These are phyloP conservation scores for Melanotaenia nigrans DNA, from an alignment of 2,797 vertebrate genomes.

Conservation along the genomic window DNA sequence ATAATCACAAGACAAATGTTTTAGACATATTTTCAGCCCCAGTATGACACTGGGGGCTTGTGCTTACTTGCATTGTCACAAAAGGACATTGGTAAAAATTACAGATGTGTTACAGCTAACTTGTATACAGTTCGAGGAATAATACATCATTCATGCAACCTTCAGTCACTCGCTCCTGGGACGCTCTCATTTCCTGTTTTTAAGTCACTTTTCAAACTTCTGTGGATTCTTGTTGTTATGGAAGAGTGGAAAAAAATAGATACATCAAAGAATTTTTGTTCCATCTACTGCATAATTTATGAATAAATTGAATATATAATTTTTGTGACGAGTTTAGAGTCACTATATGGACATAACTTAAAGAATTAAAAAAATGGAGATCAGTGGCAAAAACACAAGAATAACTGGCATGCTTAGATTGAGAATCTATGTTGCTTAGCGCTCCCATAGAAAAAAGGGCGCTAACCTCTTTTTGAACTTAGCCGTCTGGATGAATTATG, in stretches of 20 bases:
- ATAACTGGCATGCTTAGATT: neutral
- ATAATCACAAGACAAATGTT: no score
- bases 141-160: no score
- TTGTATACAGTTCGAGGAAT: no score
- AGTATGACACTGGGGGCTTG: no score
- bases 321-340: neutral
- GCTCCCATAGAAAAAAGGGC: slow-evolving; percentile 22
- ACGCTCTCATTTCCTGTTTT: no score
- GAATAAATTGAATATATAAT: no score
- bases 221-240: neutral
- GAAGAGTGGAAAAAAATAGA: neutral
- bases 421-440: slow-evolving; percentile 16
- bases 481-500: slow-evolving; percentile 68
- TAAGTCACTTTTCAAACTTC: neutral
- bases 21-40: no score
- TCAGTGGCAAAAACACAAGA: neutral
- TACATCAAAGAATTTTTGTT: neutral
- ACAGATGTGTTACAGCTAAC: neutral
- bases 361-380: neutral
- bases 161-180: no score
- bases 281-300: no score
- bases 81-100: neutral
- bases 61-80: neutral
- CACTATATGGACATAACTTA: neutral
- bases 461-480: slow-evolving; percentile 77